Evolutionary conservation across 1,140 invertebrate species (phyloP).

Genomic region (Rhynchophorus ferrugineus): DNA sequence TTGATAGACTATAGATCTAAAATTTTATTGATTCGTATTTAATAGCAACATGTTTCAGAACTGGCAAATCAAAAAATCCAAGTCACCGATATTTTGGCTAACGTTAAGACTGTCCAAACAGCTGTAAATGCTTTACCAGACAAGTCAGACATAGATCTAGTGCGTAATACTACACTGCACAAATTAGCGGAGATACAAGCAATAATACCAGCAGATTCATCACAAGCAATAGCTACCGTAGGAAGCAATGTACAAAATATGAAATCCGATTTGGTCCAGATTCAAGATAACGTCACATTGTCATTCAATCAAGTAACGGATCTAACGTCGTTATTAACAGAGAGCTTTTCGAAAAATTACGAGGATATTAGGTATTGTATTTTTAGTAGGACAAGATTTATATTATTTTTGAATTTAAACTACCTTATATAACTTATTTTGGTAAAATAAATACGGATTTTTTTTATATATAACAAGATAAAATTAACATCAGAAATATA

Average conservation of each 20-base stretch:
- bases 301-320: slow-evolving; percentile 48
- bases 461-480: too few species aligned
- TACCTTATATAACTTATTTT: too few species aligned
- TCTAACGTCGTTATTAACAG: slow-evolving; percentile 47
- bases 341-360: slow-evolving; percentile 50
- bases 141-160: slow-evolving; percentile 25
- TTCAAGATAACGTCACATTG: slow-evolving; percentile 46
- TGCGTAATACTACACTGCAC: slow-evolving; percentile 25
- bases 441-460: too few species aligned
- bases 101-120: slow-evolving; percentile 24
- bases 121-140: slow-evolving; percentile 16
- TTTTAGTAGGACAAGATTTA: slow-evolving; percentile 1
- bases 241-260: slow-evolving; percentile 19
- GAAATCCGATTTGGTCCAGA: slow-evolving; percentile 38
- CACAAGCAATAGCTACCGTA: neutral
- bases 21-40: too few species aligned
- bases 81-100: slow-evolving; percentile 26
- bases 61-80: slow-evolving; percentile 29
- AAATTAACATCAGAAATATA: too few species aligned
- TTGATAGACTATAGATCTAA: too few species aligned
- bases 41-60: slow-evolving; percentile 29
- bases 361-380: slow-evolving; percentile 44
- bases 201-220: slow-evolving; percentile 7
- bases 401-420: too few species aligned
- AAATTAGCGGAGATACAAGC: slow-evolving; percentile 20